Evolutionary conservation across 2,797 vertebrate species (phyloP).

Genomic region (Hydrolagus colliei): DNA sequence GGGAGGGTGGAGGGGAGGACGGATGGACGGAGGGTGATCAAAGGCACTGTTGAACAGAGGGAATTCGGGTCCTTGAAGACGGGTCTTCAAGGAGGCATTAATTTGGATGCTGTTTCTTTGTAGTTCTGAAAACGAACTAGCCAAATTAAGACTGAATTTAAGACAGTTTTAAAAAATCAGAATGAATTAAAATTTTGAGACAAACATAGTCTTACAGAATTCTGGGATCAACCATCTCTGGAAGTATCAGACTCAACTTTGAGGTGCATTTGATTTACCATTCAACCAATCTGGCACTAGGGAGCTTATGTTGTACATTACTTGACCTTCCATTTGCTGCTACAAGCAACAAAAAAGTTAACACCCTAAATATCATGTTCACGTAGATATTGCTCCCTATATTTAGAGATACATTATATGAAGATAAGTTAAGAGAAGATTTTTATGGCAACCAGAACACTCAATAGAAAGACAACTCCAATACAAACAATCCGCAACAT

Average conservation of each 20-base stretch:
- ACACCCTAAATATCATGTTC: neutral
- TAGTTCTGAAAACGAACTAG: too few relatives aligned
- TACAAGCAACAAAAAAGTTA: neutral
- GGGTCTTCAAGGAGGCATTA: too few relatives aligned
- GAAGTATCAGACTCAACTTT: neutral
- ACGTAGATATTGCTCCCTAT: neutral
- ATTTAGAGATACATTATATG: neutral
- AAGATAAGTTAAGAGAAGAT: neutral
- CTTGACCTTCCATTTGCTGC: neutral
- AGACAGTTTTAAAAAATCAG: too few relatives aligned
- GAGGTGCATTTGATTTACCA: neutral
- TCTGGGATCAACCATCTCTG: too few relatives aligned
- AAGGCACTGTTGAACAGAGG: too few relatives aligned
- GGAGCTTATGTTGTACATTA: neutral
- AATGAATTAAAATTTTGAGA: too few relatives aligned
- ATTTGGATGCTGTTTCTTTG: too few relatives aligned
- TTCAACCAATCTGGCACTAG: neutral
- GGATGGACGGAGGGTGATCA: too few relatives aligned
- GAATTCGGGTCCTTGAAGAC: too few relatives aligned
- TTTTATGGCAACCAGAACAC: neutral
- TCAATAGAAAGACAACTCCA: conserved; percentile 12
- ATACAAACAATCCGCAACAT: neutral
- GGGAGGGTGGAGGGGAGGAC: too few relatives aligned
- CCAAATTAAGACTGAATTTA: too few relatives aligned
- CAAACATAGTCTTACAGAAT: too few relatives aligned